Evolutionary conservation across 2,113 vertebrate genomes (phyloP).

Genomic region (Plestiodon gilberti): DNA sequence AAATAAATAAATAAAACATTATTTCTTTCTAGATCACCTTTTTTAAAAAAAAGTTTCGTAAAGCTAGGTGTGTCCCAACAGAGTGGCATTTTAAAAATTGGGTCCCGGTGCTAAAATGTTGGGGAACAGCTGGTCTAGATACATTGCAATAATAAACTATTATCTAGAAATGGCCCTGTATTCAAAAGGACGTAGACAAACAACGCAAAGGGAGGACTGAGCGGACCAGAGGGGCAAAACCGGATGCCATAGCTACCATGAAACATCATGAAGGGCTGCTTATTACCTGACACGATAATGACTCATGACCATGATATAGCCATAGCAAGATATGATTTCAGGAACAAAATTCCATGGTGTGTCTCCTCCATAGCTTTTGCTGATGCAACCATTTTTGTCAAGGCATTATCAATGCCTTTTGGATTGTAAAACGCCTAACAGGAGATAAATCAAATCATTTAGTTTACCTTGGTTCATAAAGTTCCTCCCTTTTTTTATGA

Average conservation of each 20-base stretch:
- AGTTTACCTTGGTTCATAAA: slow-evolving; percentile 7
- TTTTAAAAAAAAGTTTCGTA: too few relatives aligned
- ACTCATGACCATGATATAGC: background rate
- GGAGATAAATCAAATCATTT: background rate
- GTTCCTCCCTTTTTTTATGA: background rate
- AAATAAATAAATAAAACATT: too few relatives aligned
- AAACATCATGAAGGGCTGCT: background rate
- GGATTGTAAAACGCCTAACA: slow-evolving; percentile 5
- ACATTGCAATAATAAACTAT: background rate
- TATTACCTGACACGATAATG: background rate
- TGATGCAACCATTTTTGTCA: slow-evolving; percentile 13
- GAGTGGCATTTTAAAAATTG: too few relatives aligned
- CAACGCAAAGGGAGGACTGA: too few relatives aligned
- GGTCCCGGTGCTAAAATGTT: too few relatives aligned
- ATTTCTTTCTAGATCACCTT: too few relatives aligned
- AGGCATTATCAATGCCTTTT: background rate
- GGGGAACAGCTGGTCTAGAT: too few relatives aligned
- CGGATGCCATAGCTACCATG: background rate
- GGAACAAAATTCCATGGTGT: background rate
- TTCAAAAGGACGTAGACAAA: background rate
- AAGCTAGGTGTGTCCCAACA: too few relatives aligned
- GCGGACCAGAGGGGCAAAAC: background rate
- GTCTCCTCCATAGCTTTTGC: background rate
- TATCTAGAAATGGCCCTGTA: background rate
- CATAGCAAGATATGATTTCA: slow-evolving; percentile 22